phyloP scores from a whole-genome alignment of 2,888 invertebrate genomes.

The Bruchidius siliquastri region DNA sequence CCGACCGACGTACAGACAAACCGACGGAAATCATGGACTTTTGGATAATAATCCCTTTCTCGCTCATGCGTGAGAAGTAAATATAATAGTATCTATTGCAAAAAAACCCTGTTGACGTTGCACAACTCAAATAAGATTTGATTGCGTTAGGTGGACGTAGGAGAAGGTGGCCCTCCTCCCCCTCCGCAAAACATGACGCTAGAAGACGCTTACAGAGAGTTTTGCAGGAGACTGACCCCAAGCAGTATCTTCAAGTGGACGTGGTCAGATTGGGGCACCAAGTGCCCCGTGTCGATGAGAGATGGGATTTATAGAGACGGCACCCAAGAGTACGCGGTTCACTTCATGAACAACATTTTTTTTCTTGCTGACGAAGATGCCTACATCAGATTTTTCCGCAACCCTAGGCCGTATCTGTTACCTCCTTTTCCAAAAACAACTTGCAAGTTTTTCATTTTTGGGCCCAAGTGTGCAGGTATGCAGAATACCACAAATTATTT shows the following conservation, averaged over 20 bases:
- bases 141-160: conserved; percentile 12
- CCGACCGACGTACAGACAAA: too few species aligned
- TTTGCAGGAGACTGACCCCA: conserved; percentile 34
- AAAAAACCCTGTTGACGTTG: too few species aligned
- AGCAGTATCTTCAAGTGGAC: conserved; percentile 45
- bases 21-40: too few species aligned
- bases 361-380: conserved; percentile 53
- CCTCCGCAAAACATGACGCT: conserved; percentile 11
- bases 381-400: conserved; percentile 53
- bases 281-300: conserved; percentile 61
- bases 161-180: conserved; percentile 23
- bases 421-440: conserved; percentile 55
- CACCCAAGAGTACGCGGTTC: conserved; percentile 52
- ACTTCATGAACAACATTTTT: conserved; percentile 59
- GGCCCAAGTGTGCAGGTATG: conserved; percentile 50
- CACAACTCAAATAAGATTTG: neutral
- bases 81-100: too few species aligned
- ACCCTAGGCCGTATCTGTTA: conserved; percentile 59
- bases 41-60: too few species aligned
- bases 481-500: too few species aligned
- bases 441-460: conserved; percentile 57
- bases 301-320: conserved; percentile 53
- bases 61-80: too few species aligned
- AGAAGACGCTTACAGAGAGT: conserved; percentile 39
- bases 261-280: conserved; percentile 55